These are phyloP conservation scores for Puma concolor DNA, from an alignment of 2,113 vertebrate genomes.

Conservation along the genomic window DNA sequence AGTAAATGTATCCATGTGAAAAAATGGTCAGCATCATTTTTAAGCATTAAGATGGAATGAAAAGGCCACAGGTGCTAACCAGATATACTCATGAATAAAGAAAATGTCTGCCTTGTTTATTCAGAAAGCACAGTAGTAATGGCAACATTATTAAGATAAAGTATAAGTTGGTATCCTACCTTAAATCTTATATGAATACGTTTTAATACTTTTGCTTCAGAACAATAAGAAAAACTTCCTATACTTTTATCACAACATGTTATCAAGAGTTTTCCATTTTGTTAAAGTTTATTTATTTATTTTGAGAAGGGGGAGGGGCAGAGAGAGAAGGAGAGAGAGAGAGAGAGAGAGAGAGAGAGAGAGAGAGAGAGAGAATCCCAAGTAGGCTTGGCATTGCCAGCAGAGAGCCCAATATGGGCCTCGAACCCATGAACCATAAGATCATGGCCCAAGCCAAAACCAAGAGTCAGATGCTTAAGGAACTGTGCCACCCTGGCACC, in stretches of 20 bases:
- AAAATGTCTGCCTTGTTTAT: not conserved
- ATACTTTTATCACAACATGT: not conserved
- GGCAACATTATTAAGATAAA: not conserved
- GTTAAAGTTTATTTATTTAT: too few species aligned
- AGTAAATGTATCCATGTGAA: not conserved
- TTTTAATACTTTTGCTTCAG: not conserved
- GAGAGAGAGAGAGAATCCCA: too few species aligned
- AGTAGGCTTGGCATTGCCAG: too few species aligned
- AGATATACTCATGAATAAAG: not conserved
- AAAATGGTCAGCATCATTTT: not conserved
- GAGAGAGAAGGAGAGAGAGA: too few species aligned
- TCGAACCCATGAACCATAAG: too few species aligned
- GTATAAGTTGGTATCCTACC: not conserved
- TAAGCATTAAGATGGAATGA: not conserved
- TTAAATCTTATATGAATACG: not conserved
- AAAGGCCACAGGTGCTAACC: not conserved
- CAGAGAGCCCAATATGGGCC: too few species aligned
- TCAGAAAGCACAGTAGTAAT: not conserved
- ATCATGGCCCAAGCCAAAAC: too few species aligned
- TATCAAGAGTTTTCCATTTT: not conserved
- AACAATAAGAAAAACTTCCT: not conserved
- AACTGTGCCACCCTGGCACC: too few species aligned
- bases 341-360: too few species aligned
- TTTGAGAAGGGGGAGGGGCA: too few species aligned
- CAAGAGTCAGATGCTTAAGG: too few species aligned